Evolutionary conservation across 1,140 invertebrate species (phyloP).

Genomic region (Varroa destructor): DNA sequence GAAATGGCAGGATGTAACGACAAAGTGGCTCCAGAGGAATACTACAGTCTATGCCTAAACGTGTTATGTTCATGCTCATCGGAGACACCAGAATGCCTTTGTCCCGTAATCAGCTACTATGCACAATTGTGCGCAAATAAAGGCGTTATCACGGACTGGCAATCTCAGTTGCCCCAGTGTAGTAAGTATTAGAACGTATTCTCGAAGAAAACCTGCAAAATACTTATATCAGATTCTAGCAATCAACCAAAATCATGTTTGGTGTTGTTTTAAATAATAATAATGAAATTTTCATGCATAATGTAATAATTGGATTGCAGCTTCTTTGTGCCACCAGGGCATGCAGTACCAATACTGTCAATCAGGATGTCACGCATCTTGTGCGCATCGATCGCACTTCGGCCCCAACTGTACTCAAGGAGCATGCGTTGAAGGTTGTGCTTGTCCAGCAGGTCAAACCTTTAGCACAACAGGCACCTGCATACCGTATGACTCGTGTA

Average conservation of each 20-base stretch:
- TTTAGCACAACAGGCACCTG: constrained; percentile 56
- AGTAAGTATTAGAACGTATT: constrained; percentile 41
- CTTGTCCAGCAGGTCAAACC: constrained; percentile 61
- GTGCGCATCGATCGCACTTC: constrained; percentile 1
- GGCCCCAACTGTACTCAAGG: background rate
- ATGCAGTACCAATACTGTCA: constrained; percentile 5
- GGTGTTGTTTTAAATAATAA: too few relatives aligned
- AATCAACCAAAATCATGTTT: too few relatives aligned
- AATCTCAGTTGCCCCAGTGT: constrained; percentile 59
- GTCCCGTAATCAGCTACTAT: constrained; percentile 63
- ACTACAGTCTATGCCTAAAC: constrained; percentile 64
- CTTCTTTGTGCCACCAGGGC: background rate
- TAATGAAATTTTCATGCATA: too few relatives aligned
- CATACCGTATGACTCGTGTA: constrained; percentile 58
- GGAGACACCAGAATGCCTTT: constrained; percentile 44
- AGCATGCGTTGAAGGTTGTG: constrained; percentile 69
- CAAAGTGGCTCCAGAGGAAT: constrained; percentile 59
- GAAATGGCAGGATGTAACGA: constrained; percentile 54
- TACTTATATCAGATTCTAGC: too few relatives aligned
- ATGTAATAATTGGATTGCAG: background rate
- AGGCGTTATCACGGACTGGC: constrained; percentile 59
- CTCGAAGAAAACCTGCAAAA: background rate
- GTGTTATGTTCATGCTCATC: constrained; percentile 67
- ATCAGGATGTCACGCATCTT: background rate
- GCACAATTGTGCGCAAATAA: constrained; percentile 59